Evolutionary conservation across 1,140 invertebrate species (phyloP), one percentile per base, ranked within the genome.

Genomic region (Fopius arisanus): DNA sequence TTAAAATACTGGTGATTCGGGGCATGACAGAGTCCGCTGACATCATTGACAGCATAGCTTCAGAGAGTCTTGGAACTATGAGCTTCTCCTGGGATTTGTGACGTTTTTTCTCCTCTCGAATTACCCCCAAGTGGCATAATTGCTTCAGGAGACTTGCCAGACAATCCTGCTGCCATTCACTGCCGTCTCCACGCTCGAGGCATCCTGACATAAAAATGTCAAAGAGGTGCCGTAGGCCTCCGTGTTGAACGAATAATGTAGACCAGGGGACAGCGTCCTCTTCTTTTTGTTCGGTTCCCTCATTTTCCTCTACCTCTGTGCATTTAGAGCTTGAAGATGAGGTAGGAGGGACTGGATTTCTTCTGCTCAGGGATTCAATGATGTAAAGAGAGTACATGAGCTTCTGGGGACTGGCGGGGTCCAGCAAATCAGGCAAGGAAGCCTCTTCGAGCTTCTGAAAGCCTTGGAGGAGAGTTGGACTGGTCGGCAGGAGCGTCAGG

Each of bases 301-400:
- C 75, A 10, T 1, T 16, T 3, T 74, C 72, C 3, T 29, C 3
- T 0, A 41, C 12, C 5, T 69, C 66, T 48, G 51, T 29, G 10
- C 14, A 26, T 6, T 63, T 63, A 6, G 63, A 33, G 21, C 63
- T 16, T 1, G 31, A 29, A 1, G 33, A 28, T 0, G 19, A 23
- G 2, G 54, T 6, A 4, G 54, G 0, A 28, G 54, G 23, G 33
- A 14, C 28, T 16, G 68, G 67, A 62, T 14, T 79, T 16, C 75
- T 75, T 67, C 83, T 84, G 43, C 90, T 91, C 16, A 95, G 81
- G 14, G 91, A 91, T 80, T 97, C 96, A 1, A 98, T 94, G 69
- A 98, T 97, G 81, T 97, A 96, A 43, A 98, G 84, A 0, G 95
- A 96, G 83, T 98, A 98, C 95, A 98, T 97, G 51, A 98, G 90